Evolutionary conservation across 2,113 vertebrate genomes (phyloP).

Genomic region (Electrona antarctica): DNA sequence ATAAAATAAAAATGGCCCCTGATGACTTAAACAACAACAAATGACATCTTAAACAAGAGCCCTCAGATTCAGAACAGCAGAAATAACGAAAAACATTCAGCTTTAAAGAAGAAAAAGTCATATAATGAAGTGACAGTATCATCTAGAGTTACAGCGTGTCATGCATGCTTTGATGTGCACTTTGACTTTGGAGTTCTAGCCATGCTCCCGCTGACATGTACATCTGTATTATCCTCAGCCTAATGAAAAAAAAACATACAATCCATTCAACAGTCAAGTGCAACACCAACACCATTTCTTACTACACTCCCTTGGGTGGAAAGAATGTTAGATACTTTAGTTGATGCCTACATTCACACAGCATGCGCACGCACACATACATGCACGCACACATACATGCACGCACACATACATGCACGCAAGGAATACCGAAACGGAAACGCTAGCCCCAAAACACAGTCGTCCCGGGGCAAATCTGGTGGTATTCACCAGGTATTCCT

Average conservation of each 20-base stretch:
- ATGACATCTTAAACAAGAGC: too few relatives aligned
- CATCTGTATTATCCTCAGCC: conserved; percentile 43
- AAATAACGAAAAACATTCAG: conserved; percentile 8
- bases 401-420: conserved; percentile 37
- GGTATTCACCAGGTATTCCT: too few relatives aligned
- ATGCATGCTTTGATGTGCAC: conserved; percentile 6
- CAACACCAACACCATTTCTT: conserved; percentile 49
- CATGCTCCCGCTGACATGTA: conserved; percentile 25
- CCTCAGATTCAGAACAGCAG: conserved; percentile 1
- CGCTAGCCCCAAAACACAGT: too few relatives aligned
- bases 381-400: conserved; percentile 40
- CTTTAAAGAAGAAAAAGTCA: background rate
- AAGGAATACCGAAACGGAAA: background rate
- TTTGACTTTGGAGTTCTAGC: conserved; percentile 15
- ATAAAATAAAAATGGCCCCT: conserved; percentile 17
- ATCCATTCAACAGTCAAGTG: conserved; percentile 7
- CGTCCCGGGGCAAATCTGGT: too few relatives aligned
- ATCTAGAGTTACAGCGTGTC: conserved; percentile 11
- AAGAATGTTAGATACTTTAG: conserved; percentile 63
- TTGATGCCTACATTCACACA: conserved; percentile 32
- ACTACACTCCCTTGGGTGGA: conserved; percentile 62
- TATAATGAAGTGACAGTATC: background rate
- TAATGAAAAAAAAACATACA: conserved; percentile 51
- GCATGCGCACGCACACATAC: conserved; percentile 35
- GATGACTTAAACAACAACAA: too few relatives aligned